These are phyloP conservation scores for Dolichotis patagonum DNA, from an alignment of 2,113 vertebrate species.

Conservation along the genomic window DNA sequence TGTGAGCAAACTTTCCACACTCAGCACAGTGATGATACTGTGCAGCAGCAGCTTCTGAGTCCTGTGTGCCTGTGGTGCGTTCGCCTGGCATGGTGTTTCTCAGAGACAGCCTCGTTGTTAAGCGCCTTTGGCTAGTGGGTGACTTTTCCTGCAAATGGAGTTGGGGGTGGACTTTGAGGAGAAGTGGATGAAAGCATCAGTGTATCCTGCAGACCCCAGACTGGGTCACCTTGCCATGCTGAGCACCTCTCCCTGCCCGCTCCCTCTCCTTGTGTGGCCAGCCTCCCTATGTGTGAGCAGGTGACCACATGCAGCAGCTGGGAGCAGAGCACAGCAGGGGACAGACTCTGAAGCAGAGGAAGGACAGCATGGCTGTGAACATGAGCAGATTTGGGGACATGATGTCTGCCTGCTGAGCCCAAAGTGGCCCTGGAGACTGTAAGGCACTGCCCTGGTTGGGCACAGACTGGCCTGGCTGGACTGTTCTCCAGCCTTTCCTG, in stretches of 20 bases:
- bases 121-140: background rate
- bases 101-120: background rate
- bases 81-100: background rate
- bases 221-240: background rate
- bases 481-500: background rate
- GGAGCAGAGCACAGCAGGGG: background rate
- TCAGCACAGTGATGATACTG: background rate
- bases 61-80: background rate
- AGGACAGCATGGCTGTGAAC: background rate
- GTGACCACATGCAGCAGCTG: background rate
- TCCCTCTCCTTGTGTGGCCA: background rate
- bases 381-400: background rate
- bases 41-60: background rate
- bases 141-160: background rate
- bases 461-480: background rate
- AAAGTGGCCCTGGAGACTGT: background rate
- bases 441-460: background rate
- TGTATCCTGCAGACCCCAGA: background rate
- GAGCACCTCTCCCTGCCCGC: background rate
- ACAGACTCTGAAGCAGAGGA: background rate
- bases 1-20: background rate
- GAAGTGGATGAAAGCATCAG: background rate
- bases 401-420: background rate
- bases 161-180: background rate
- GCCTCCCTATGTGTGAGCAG: background rate